These are phyloP conservation scores for Pachycephala philippinensis DNA, from an alignment of 2,113 vertebrate genomes.

Conservation along the genomic window DNA sequence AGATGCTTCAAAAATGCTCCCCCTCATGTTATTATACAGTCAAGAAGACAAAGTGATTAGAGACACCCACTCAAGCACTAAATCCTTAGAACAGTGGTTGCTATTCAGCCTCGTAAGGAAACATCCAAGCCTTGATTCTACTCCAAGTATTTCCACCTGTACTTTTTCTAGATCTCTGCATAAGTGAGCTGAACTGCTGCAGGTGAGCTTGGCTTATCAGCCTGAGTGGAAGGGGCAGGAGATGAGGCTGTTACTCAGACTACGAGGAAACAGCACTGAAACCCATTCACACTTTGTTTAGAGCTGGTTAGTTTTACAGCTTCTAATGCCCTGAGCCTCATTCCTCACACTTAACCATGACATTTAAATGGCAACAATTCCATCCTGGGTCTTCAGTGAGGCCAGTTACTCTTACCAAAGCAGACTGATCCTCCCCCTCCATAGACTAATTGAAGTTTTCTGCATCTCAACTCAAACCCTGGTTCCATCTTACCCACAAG, in stretches of 20 bases:
- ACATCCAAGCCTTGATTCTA: neutral
- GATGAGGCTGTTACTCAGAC: neutral
- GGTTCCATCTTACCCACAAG: neutral
- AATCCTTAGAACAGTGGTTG: neutral
- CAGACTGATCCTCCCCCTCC: neutral
- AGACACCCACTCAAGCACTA: neutral
- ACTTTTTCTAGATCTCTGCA: neutral
- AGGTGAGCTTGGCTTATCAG: accelerated
- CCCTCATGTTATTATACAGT: accelerated
- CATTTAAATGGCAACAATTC: neutral
- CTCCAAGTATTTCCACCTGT: neutral
- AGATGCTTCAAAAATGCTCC: neutral
- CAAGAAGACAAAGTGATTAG: neutral
- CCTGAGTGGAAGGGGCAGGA: neutral
- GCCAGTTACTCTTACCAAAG: neutral
- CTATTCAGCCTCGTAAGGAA: neutral
- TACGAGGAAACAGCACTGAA: neutral
- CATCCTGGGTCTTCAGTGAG: accelerated
- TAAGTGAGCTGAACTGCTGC: neutral
- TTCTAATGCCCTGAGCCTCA: neutral
- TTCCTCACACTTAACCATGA: accelerated
- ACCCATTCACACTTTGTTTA: neutral
- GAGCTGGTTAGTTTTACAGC: accelerated
- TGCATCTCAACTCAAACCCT: neutral
- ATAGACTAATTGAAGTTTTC: accelerated